Evolutionary conservation across 2,113 vertebrate genomes (phyloP), one percentile per base, ranked within the genome.

Genomic region (Petaurus breviceps): DNA sequence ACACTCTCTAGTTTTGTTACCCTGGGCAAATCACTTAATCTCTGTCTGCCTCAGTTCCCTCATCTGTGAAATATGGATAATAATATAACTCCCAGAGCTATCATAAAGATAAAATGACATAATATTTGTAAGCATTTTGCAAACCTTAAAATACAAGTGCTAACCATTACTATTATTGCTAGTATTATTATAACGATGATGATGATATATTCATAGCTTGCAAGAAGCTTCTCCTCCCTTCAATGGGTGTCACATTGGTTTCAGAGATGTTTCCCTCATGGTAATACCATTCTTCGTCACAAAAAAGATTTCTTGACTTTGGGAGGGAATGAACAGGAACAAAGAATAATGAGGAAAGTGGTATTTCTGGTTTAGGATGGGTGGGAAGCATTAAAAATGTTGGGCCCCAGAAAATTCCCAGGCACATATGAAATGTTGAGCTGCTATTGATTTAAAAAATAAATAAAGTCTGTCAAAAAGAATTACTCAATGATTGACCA

Each of bases 391-490:
- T 23, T 22, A 61, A 22, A 28, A 7, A 23, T 77, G 16, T 1
- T 77, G 68, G 37, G 37, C 37, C 68, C 68, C 37, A 43, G 37
- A 77, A n/a, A 22, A 16, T 77, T 77, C 25, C 46, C 57, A 49
- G 52, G 19, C 51, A 4, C 25, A 54, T 52, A 22, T 55, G 52
- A 37, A 95, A 68, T 16, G 57, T 50, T 43, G 92, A 93, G 92
- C 55, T 37, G 47, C n/a, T 25, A 28, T 23, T 84, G 37, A 90
- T 92, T 57, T 89, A n/a, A 31, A 43, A n/a, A 94, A 50, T 54
- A 93, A 94, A 50, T 52, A 92, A 49, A 92, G 1, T 50, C 55
- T 14, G 37, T 26, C 91, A 50, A 93, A 93, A 94, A 95, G 51
- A 49, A 47, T 93, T 50, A 49, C 91, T 89, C 49, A 37, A 7